phyloP scores from a whole-genome alignment of 2,113 vertebrate species.

The Rhabdornis inornatus region DNA sequence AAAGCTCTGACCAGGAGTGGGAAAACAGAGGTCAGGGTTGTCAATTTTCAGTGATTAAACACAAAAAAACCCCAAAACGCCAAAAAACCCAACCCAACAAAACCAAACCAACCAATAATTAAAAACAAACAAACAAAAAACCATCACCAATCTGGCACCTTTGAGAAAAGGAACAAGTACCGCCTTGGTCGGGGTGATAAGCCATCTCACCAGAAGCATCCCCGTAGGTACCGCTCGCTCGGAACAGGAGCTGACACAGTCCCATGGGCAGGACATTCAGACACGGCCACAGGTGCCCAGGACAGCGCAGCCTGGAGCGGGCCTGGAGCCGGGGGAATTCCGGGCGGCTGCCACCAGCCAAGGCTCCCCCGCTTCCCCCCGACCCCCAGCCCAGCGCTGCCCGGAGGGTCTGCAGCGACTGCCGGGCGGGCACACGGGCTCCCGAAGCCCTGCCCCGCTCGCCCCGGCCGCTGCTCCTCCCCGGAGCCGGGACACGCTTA shows the following conservation, averaged over 20 bases:
- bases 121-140: too few relatives aligned
- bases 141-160: rapidly evolving
- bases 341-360: rapidly evolving
- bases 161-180: background rate
- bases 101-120: background rate
- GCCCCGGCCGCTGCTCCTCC: background rate
- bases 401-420: rapidly evolving
- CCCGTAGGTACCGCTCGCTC: rapidly evolving
- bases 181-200: rapidly evolving
- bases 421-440: background rate
- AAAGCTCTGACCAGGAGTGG: rapidly evolving
- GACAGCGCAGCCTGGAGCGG: rapidly evolving
- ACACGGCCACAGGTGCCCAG: too few relatives aligned
- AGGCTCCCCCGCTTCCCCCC: background rate
- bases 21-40: background rate
- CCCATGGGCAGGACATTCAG: rapidly evolving
- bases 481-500: background rate
- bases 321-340: background rate
- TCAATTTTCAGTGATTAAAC: background rate
- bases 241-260: rapidly evolving
- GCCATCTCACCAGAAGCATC: background rate
- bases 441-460: background rate
- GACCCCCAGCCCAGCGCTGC: background rate
- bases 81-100: background rate
- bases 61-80: background rate